These are phyloP conservation scores for Coryphaenoides rupestris DNA, from an alignment of 2,113 vertebrate species.

Conservation along the genomic window DNA sequence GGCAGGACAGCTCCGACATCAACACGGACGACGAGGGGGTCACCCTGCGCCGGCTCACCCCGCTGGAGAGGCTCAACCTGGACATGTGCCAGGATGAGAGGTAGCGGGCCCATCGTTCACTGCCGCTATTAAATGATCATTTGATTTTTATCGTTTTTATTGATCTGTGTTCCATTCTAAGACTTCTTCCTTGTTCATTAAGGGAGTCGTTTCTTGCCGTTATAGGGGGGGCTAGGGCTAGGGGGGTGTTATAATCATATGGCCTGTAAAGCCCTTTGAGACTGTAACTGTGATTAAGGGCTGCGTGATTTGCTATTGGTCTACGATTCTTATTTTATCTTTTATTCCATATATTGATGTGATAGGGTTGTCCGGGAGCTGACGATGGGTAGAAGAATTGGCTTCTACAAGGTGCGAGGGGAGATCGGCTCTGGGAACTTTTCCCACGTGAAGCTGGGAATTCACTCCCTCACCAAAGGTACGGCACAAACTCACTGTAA, in stretches of 20 bases:
- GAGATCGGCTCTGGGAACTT: conserved; percentile 98
- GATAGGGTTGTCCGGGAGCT: conserved; percentile 86
- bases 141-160: no score
- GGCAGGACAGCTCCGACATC: conserved; percentile 80
- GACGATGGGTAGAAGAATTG: conserved; percentile 90
- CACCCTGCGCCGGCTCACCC: conserved; percentile 76
- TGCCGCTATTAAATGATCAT: neutral
- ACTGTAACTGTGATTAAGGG: no score
- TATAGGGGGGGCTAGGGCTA: no score
- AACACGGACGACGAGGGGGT: conserved; percentile 73
- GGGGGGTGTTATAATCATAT: no score
- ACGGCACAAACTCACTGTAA: conserved; percentile 25
- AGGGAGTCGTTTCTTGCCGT: no score
- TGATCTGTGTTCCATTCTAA: no score
- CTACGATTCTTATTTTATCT: neutral
- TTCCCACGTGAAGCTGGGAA: conserved; percentile 94
- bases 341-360: conserved; percentile 20
- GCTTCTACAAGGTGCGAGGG: conserved; percentile 92
- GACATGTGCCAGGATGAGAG: conserved; percentile 91
- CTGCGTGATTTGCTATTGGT: no score
- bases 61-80: conserved; percentile 86
- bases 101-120: conserved; percentile 16
- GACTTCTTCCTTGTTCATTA: no score
- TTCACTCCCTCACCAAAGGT: conserved; percentile 96
- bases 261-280: no score